Evolutionary conservation across 2,888 invertebrate species (phyloP).

Genomic region (Dicycla oo): DNA sequence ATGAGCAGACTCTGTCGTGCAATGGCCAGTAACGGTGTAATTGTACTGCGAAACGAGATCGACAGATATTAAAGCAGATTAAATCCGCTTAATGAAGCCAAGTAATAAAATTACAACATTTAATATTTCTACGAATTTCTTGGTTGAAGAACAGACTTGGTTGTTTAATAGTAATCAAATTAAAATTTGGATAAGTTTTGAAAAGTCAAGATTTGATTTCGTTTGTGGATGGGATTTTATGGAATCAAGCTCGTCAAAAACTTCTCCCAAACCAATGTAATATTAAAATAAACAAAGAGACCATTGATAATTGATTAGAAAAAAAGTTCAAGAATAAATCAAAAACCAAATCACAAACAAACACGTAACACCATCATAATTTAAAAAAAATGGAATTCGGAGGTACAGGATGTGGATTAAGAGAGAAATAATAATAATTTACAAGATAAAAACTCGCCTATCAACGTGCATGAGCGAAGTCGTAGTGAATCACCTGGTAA

Average conservation of each 20-base stretch:
- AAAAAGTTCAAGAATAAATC: conserved; percentile 10
- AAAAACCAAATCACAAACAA: conserved; percentile 24
- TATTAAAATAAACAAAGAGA: neutral
- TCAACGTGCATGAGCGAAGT: conserved; percentile 71
- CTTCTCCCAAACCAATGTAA: neutral
- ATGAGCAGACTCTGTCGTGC: conserved; percentile 88
- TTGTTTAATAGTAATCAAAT: conserved; percentile 46
- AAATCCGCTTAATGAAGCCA: conserved; percentile 85
- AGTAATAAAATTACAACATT: conserved; percentile 77
- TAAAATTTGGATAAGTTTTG: conserved; percentile 50
- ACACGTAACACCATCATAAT: conserved; percentile 23
- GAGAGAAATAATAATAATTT: conserved; percentile 60
- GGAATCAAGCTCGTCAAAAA: conserved; percentile 8
- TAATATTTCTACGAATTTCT: conserved; percentile 75
- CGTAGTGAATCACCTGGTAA: conserved; percentile 83
- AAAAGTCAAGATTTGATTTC: conserved; percentile 39
- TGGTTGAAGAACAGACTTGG: conserved; percentile 62
- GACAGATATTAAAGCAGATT: conserved; percentile 86
- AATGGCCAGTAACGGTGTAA: conserved; percentile 89
- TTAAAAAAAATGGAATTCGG: conserved; percentile 44
- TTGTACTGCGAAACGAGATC: conserved; percentile 87
- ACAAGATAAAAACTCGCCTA: conserved; percentile 68
- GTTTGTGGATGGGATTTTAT: conserved; percentile 27
- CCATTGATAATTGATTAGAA: neutral
- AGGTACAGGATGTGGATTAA: conserved; percentile 59